Conservation (phyloP, 1,140 invertebrate species). For the Aphaenogaster floridana region DNA sequence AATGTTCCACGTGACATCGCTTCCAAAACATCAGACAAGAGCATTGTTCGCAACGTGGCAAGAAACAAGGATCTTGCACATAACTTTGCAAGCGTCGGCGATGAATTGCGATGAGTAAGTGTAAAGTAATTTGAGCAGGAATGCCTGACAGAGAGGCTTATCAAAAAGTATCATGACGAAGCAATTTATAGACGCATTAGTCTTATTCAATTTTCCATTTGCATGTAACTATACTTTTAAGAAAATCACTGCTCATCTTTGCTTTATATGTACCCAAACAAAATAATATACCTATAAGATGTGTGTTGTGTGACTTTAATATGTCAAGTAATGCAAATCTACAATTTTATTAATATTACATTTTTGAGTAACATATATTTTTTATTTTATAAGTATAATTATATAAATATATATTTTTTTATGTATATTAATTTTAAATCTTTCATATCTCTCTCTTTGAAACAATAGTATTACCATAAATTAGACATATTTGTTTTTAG, state of each 20-base stretch:
- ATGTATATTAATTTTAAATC: not conserved
- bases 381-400: not conserved
- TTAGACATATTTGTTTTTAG: not conserved
- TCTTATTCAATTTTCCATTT: conserved; percentile 31
- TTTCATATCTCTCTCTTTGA: not conserved
- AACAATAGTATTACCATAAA: not conserved
- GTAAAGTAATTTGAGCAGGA: conserved; percentile 30
- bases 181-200: conserved; percentile 38
- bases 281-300: not conserved
- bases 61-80: not conserved
- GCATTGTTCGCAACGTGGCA: not conserved
- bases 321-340: not conserved
- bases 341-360: not conserved
- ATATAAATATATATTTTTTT: not conserved
- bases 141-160: conserved; percentile 1
- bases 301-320: not conserved
- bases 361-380: not conserved
- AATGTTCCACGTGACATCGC: not conserved
- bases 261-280: not conserved
- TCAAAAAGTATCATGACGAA: conserved; percentile 14
- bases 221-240: conserved; percentile 2
- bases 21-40: not conserved
- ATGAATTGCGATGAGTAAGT: conserved; percentile 35
- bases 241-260: not conserved
- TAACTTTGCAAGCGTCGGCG: conserved; percentile 17